phyloP scores from a whole-genome alignment of 2,888 invertebrate genomes.

The Napeogenes inachia region DNA sequence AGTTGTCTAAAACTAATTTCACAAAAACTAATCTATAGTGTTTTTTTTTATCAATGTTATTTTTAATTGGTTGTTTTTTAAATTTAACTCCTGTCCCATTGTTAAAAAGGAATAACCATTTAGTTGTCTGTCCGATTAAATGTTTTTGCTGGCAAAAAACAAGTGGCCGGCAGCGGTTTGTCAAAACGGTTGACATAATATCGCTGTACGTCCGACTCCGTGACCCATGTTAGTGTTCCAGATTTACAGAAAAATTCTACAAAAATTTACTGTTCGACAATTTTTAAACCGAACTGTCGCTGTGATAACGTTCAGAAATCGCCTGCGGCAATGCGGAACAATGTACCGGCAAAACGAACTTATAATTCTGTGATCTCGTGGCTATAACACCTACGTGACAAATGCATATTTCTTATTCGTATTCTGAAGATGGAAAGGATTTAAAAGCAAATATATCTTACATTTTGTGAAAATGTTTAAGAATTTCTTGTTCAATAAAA shows the following conservation, averaged over 20 bases:
- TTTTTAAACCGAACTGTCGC: conserved; percentile 26
- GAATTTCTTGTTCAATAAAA: background rate
- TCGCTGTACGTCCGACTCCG: conserved; percentile 36
- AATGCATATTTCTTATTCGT: background rate
- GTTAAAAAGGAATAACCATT: conserved; percentile 18
- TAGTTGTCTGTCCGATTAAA: conserved; percentile 24
- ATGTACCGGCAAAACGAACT: conserved; percentile 19
- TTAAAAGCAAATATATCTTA: background rate
- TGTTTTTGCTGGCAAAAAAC: conserved; percentile 32
- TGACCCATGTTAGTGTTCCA: conserved; percentile 25
- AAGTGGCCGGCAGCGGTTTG: conserved; percentile 45
- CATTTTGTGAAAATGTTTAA: background rate
- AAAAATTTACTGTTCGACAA: conserved; percentile 27
- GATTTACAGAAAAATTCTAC: conserved; percentile 22
- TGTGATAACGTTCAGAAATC: conserved; percentile 28
- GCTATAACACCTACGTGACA: conserved; percentile 5
- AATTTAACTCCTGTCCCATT: conserved; percentile 2
- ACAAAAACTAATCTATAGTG: conserved; percentile 6
- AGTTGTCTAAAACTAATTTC: background rate
- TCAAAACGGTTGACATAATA: conserved; percentile 47
- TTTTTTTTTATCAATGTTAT: background rate
- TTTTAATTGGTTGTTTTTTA: background rate
- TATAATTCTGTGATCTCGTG: conserved; percentile 1
- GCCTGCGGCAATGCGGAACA: conserved; percentile 27
- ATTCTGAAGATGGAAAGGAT: background rate